Evolutionary conservation across 2,888 invertebrate genomes (phyloP).

Genomic region (Shargacucullia verbasci): DNA sequence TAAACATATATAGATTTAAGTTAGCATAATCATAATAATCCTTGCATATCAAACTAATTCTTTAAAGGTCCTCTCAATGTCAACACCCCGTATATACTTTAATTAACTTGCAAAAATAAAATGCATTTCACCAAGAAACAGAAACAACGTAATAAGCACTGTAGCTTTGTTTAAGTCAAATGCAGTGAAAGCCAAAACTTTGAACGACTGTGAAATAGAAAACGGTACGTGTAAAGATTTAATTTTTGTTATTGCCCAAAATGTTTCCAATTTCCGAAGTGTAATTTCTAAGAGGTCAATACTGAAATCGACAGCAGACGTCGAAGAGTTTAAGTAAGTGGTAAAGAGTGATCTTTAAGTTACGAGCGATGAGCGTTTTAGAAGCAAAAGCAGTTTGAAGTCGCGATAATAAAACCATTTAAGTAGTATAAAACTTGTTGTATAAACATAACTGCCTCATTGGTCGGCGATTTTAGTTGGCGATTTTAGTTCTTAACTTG

Average conservation of each 20-base stretch:
- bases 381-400: neutral
- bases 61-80: no score
- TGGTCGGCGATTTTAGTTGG: no score
- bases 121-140: neutral
- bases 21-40: no score
- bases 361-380: constrained; percentile 41
- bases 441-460: no score
- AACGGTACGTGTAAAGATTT: constrained; percentile 17
- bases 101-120: no score
- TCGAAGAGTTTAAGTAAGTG: constrained; percentile 54
- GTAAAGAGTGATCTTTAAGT: constrained; percentile 43
- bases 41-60: no score
- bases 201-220: constrained; percentile 9
- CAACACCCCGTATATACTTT: no score
- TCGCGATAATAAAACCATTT: no score
- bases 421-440: no score
- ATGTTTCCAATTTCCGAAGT: constrained; percentile 42
- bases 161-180: neutral
- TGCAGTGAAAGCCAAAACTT: constrained; percentile 4
- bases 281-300: constrained; percentile 56
- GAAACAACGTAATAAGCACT: neutral
- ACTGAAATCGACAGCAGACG: constrained; percentile 63
- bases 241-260: constrained; percentile 42
- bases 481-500: no score
- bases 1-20: no score